Base-by-base conservation (phyloP, 2,797 vertebrate species). In the Falco cherrug region DNA sequence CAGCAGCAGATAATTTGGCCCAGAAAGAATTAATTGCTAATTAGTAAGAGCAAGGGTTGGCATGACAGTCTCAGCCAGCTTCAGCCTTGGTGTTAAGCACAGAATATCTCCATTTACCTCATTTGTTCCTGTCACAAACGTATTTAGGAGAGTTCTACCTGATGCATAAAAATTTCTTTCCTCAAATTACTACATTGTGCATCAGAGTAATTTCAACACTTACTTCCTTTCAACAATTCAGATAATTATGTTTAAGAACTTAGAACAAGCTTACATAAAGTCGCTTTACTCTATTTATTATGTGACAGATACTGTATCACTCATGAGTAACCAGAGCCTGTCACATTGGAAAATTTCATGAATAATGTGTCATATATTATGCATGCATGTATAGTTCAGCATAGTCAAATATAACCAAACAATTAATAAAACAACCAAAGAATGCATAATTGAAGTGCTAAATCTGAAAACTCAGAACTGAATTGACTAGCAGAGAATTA, bases 401-500 rank as follows among this genome's bases (percentile, higher is more conserved):
- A 94, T 59, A 67, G 12, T 91, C 91, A 95, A 95, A 96, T 95
- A 93, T 84, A 96, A 89, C 84, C 92, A 97, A 97, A 97, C 76
- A 96, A 95, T 96, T 97, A 97, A 93, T 81, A 83, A 96, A 91
- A 61, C 65, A 97, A 96, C 97, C 2, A 73, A 95, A 95, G 91
- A 96, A 94, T 90, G 41, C 80, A 94, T 93, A 96, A 97, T 47
- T 83, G 92, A 93, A 84, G 63, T 53, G 76, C 59, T 93, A 89
- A 92, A 95, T 90, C 54, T 68, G 77, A 95, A 60, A 89, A 84
- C 56, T 90, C 45, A 84, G 75, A 97, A 89, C 5, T 80, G 43
- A 84, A 94, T 63, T 92, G 81, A 96, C 83, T 68, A 95, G 84
- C 50, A 94, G 70, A 84, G 90, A 95, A 96, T 91, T 89, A 95